A percentile compares a stretch with the other conserved stretches of the same genome.
phyloP scores from a whole-genome alignment of 2,113 vertebrate genomes.

The Anoura caudifer region DNA sequence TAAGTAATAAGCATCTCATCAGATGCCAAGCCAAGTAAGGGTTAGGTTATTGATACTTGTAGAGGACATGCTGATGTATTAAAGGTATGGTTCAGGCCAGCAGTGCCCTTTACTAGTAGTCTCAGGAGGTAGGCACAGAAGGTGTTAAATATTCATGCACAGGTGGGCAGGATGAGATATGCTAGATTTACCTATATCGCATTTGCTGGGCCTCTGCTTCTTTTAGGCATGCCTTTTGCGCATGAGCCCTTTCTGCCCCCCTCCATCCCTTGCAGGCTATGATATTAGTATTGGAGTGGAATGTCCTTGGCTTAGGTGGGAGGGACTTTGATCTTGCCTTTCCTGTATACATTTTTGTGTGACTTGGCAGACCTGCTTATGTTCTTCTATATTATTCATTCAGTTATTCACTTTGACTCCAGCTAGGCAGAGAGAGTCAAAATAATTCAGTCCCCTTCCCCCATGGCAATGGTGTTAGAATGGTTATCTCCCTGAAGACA shows the following conservation, averaged over 20 bases:
- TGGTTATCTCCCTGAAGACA: constrained; percentile 21
- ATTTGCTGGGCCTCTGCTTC: constrained; percentile 18
- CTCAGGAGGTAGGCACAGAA: neutral
- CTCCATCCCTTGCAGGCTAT: neutral
- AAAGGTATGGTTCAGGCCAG: neutral
- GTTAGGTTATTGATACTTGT: neutral
- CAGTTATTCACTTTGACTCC: neutral
- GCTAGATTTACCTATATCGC: neutral
- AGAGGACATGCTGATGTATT: neutral
- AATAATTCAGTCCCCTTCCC: neutral
- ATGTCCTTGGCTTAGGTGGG: neutral
- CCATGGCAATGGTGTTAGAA: neutral
- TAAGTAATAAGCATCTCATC: constrained; percentile 19
- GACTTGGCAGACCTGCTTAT: neutral
- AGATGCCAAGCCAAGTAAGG: neutral
- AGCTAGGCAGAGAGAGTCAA: neutral
- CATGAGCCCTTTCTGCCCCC: neutral
- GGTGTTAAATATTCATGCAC: neutral
- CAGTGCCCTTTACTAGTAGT: neutral
- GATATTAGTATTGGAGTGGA: constrained; percentile 11
- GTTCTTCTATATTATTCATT: neutral
- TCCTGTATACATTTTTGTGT: neutral
- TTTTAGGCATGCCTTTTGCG: neutral
- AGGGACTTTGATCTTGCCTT: neutral
- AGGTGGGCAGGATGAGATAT: neutral